Conservation (phyloP, 2,888 invertebrate genomes). For the Steinernema carpocapsae region DNA sequence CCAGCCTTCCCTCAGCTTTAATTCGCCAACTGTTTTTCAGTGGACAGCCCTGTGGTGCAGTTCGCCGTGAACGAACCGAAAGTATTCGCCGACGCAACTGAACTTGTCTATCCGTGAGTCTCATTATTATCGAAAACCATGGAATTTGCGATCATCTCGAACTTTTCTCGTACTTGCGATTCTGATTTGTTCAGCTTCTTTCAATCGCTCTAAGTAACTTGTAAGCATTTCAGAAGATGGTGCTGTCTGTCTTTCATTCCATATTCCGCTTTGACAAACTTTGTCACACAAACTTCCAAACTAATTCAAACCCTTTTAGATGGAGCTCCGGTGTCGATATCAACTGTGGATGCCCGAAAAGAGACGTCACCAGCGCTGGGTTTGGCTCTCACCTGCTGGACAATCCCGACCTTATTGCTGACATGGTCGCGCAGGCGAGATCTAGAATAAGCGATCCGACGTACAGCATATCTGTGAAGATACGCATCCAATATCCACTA, state of each 20-base stretch:
- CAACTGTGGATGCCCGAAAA: constrained; percentile 96
- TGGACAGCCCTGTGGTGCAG: constrained; percentile 87
- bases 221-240: too few relatives aligned
- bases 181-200: too few relatives aligned
- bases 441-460: constrained; percentile 76
- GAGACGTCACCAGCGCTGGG: constrained; percentile 66
- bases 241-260: too few relatives aligned
- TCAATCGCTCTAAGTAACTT: too few relatives aligned
- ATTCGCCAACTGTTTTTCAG: constrained; percentile 68
- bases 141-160: not conserved
- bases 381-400: constrained; percentile 72
- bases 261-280: too few relatives aligned
- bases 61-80: constrained; percentile 86
- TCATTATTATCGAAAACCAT: too few relatives aligned
- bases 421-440: constrained; percentile 80
- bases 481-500: constrained; percentile 80
- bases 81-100: constrained; percentile 85
- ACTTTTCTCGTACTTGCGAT: too few relatives aligned
- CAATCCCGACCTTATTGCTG: constrained; percentile 82
- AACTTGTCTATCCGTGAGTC: constrained; percentile 80
- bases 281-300: too few relatives aligned
- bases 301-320: constrained; percentile 69
- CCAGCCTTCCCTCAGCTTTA: too few relatives aligned
- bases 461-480: constrained; percentile 89
- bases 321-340: constrained; percentile 90